Conservation (phyloP, 2,113 vertebrate genomes). For the Chunga burmeisteri region DNA sequence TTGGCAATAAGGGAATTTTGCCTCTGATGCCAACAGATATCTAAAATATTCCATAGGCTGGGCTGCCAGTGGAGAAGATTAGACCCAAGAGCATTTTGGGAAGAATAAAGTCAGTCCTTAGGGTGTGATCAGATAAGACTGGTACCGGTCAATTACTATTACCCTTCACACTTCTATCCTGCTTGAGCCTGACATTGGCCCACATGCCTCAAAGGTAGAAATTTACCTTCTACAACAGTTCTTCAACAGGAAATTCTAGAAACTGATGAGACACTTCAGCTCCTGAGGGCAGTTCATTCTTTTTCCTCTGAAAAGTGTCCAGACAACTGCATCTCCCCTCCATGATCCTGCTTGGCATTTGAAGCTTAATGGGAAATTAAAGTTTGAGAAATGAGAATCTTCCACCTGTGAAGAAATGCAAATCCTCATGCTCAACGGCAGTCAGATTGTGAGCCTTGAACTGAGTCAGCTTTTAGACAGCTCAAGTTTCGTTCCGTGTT, state of each 20-base stretch:
- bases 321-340: not conserved
- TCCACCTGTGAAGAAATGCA: not conserved
- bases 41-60: not conserved
- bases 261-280: not conserved
- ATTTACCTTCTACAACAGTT: not conserved
- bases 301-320: not conserved
- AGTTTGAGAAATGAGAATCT: not conserved
- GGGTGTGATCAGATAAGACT: not conserved
- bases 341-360: not conserved
- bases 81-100: not conserved
- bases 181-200: not conserved
- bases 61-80: not conserved
- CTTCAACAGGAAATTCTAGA: not conserved
- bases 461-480: not conserved
- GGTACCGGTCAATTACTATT: not conserved
- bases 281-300: not conserved
- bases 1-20: not conserved
- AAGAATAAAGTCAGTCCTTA: not conserved
- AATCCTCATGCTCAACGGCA: not conserved
- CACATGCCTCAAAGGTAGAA: not conserved
- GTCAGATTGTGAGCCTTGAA: not conserved
- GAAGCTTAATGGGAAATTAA: not conserved
- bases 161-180: not conserved
- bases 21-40: not conserved
- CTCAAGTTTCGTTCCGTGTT: not conserved